Percentiles rank a stretch among this genome's conserved stretches.
Evolutionary conservation across 2,888 invertebrate genomes (phyloP).

Genomic region (Hydraecia micacea): DNA sequence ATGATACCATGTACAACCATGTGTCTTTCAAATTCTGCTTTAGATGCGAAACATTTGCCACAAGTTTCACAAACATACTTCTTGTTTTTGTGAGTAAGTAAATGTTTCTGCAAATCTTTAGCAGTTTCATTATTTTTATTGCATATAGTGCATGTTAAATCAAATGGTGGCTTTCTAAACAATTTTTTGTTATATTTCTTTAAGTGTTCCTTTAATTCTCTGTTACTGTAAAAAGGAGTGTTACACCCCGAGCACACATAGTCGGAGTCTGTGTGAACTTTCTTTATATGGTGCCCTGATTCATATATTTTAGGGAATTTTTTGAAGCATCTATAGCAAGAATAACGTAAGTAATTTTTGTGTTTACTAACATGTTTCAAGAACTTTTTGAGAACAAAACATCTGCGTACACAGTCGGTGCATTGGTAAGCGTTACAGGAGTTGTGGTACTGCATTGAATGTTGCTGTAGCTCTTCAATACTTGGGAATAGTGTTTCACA

Average conservation of each 20-base stretch:
- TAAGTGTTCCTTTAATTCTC: constrained; percentile 74
- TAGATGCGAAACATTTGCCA: constrained; percentile 76
- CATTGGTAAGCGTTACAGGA: constrained; percentile 91
- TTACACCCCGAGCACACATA: constrained; percentile 79
- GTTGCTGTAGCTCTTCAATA: constrained; percentile 86
- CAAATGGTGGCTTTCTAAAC: background rate
- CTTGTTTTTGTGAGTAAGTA: constrained; percentile 87
- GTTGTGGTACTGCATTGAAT: constrained; percentile 90
- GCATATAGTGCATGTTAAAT: constrained; percentile 76
- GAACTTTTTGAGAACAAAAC: constrained; percentile 74
- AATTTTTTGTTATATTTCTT: constrained; percentile 67
- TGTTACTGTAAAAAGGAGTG: constrained; percentile 67
- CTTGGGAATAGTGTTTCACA: constrained; percentile 78
- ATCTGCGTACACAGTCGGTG: constrained; percentile 88
- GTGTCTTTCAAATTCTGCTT: constrained; percentile 59
- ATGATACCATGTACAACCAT: constrained; percentile 75
- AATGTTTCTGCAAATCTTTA: constrained; percentile 83
- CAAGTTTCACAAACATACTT: constrained; percentile 80
- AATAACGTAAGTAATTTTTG: constrained; percentile 89
- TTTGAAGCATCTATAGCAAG: constrained; percentile 78
- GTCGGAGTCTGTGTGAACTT: constrained; percentile 66
- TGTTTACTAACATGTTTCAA: constrained; percentile 90
- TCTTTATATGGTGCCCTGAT: constrained; percentile 66
- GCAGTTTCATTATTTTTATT: constrained; percentile 76
- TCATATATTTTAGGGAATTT: constrained; percentile 69